Evolutionary conservation across 2,113 vertebrate genomes (phyloP), one percentile per base, ranked within the genome.

Genomic region (Brachionichthys hirsutus): DNA sequence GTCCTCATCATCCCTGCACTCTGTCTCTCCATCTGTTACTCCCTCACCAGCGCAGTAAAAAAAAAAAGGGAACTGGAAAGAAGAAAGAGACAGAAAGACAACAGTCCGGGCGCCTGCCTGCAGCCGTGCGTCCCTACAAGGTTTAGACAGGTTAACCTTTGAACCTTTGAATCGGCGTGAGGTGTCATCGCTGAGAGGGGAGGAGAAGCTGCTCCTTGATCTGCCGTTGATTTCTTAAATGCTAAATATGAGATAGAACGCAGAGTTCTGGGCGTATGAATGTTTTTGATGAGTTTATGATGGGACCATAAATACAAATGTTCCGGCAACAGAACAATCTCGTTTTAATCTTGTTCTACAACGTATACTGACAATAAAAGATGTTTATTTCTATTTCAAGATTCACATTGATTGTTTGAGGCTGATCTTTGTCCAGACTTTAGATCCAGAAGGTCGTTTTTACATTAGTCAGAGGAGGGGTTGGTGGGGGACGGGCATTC

Each of bases 1-100:
- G 92, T 92, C 92, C 92, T 93, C 91, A 93, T 89, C 85, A 85
- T 87, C 81, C 77, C 77, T 49, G 60, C 82, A 68, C 84, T 84
- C 82, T 85, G 77, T 84, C 84, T 78, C 81, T 83, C 82, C 87
- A 85, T 84, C 84, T 88, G 83, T 86, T 84, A 85, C 62, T 91
- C 87, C 89, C 90, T 89, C 89, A 49, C 74, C 73, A 69, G 77
- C 51, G 75, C 62, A 38, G 54, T 80, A 74, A 84, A 82, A 77
- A 57, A 54, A 60, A 34, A 62, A 8, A 56, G 41, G 5, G 48
- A 46, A 49, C 54, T 22, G 18, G 40, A 57, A 47, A 46, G 34
- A 14, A 45, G 52, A 57, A 24, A 44, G 43, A 71, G 40, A 19
- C n/a, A 49, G 38, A 40, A 43, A 68, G 67, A 53, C 48, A n/a